Evolutionary conservation across 2,797 vertebrate species (phyloP).

Genomic region (Benthosema pterotum): DNA sequence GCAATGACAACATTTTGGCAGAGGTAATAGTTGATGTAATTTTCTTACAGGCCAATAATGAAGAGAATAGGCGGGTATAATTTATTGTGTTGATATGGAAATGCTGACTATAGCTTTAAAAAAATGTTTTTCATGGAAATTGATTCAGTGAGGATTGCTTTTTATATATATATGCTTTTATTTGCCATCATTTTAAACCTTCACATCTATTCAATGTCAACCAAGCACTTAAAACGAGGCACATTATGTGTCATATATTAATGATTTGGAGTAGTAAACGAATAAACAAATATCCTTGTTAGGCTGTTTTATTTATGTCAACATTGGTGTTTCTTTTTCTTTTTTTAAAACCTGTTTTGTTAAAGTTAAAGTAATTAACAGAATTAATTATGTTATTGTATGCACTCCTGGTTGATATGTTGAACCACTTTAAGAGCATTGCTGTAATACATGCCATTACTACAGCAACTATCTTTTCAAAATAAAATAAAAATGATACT

Average conservation of each 20-base stretch:
- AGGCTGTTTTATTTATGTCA: constrained; percentile 79
- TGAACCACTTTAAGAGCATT: constrained; percentile 53
- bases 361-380: constrained; percentile 24
- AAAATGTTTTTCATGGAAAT: not conserved
- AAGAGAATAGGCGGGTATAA: not conserved
- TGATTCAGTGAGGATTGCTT: not conserved
- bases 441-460: constrained; percentile 50
- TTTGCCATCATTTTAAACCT: not conserved
- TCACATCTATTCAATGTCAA: constrained; percentile 14
- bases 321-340: constrained; percentile 63
- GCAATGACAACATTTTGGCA: not conserved
- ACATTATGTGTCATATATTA: constrained; percentile 62
- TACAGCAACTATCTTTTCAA: constrained; percentile 52
- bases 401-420: constrained; percentile 58
- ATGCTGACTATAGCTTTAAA: not conserved
- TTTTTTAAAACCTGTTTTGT: constrained; percentile 23
- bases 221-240: constrained; percentile 1
- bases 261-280: constrained; percentile 83
- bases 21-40: not conserved
- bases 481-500: constrained; percentile 55
- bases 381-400: constrained; percentile 52
- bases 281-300: constrained; percentile 81
- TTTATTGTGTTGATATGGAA: not conserved
- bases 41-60: not conserved
- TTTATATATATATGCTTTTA: constrained; percentile 12